These are phyloP conservation scores for Sorex araneus DNA, from an alignment of 2,113 vertebrate species.

Conservation along the genomic window DNA sequence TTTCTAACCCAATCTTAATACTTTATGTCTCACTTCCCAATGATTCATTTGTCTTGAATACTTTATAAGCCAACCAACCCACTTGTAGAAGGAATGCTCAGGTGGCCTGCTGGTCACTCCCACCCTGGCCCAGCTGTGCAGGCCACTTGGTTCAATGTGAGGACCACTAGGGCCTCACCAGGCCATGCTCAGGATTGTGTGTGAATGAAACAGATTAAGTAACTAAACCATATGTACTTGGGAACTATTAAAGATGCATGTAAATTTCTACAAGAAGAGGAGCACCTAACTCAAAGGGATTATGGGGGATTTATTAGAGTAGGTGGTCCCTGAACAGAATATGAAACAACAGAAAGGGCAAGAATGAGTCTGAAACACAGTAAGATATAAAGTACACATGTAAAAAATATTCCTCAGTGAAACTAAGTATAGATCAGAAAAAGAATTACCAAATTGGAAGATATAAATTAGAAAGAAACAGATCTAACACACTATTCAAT, in stretches of 20 bases:
- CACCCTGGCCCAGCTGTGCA: no score
- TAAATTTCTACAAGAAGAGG: no score
- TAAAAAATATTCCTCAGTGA: neutral
- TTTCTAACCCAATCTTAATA: neutral
- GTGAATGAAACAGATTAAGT: no score
- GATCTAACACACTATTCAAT: neutral
- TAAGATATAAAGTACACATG: constrained; percentile 4
- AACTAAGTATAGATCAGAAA: neutral
- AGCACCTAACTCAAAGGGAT: neutral
- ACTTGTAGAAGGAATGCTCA: neutral
- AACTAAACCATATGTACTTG: no score
- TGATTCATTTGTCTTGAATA: neutral
- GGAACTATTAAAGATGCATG: no score
- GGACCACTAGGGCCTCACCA: no score
- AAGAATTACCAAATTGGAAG: neutral
- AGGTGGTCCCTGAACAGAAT: neutral
- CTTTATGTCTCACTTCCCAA: neutral
- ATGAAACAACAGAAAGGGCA: neutral
- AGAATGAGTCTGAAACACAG: neutral
- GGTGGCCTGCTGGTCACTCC: no score
- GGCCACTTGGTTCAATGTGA: no score
- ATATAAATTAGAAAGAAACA: constrained; percentile 24
- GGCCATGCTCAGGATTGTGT: no score
- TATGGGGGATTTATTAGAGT: neutral
- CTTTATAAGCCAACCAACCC: neutral